Evolutionary conservation across 1,140 invertebrate genomes (phyloP).

Genomic region (Atta cephalotes): DNA sequence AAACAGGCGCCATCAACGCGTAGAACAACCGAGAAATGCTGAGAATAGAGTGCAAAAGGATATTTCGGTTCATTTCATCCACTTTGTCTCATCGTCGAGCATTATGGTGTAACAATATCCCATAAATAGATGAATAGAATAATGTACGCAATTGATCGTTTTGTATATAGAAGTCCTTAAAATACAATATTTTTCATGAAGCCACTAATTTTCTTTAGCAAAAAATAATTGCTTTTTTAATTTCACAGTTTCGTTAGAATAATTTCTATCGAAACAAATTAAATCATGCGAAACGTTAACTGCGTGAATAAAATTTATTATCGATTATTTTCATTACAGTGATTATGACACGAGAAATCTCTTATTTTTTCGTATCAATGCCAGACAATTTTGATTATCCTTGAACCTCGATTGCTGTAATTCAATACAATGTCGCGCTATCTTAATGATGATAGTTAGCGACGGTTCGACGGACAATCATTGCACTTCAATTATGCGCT

Average conservation of each 20-base stretch:
- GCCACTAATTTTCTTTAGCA: neutral
- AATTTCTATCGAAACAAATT: neutral
- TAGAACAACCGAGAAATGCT: neutral
- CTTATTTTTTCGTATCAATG: slow-evolving; percentile 19
- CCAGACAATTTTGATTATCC: neutral
- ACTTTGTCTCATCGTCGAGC: neutral
- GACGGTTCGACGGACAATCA: neutral
- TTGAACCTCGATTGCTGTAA: neutral
- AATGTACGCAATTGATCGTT: neutral
- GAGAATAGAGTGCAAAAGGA: neutral
- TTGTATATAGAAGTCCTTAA: neutral
- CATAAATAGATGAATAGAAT: slow-evolving; percentile 1
- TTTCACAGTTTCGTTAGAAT: neutral
- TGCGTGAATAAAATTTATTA: neutral
- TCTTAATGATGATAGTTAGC: slow-evolving; percentile 52
- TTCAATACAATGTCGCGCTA: slow-evolving; percentile 22
- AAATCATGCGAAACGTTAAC: neutral
- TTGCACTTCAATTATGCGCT: slow-evolving; percentile 42
- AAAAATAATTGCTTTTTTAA: neutral
- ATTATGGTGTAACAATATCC: neutral
- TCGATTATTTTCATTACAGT: neutral
- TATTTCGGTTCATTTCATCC: neutral
- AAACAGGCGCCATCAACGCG: neutral
- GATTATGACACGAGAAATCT: neutral
- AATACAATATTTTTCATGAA: neutral